Evolutionary conservation across 2,113 vertebrate species (phyloP).

Genomic region (Alouatta palliata): DNA sequence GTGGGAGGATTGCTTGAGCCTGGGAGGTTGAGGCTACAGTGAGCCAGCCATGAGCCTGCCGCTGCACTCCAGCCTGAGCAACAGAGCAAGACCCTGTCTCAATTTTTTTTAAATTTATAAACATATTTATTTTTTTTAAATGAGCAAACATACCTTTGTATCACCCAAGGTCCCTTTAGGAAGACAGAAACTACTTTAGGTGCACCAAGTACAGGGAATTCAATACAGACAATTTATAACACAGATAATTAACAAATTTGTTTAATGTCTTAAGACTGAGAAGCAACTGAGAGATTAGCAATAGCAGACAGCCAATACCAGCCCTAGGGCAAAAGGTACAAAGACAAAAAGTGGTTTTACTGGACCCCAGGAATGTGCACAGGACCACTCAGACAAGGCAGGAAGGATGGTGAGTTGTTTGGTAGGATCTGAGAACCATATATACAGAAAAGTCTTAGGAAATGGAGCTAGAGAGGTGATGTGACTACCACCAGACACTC

Average conservation of each 20-base stretch:
- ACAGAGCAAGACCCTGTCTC: too few species aligned
- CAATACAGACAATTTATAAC: neutral
- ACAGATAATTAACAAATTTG: neutral
- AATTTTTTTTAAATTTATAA: too few species aligned
- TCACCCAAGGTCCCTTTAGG: neutral
- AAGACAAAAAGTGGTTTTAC: neutral
- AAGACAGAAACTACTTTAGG: neutral
- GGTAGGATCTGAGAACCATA: neutral
- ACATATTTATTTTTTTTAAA: too few species aligned
- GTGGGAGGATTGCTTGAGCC: too few species aligned
- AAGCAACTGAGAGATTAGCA: neutral
- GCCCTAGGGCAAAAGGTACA: neutral
- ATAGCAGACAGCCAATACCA: neutral
- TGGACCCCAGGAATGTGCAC: neutral
- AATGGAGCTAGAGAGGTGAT: neutral
- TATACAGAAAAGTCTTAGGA: accelerated
- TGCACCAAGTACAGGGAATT: neutral
- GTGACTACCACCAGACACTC: neutral
- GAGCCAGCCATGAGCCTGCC: too few species aligned
- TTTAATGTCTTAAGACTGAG: too few species aligned
- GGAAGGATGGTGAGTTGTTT: neutral
- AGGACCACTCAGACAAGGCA: too few species aligned
- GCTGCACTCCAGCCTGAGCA: too few species aligned
- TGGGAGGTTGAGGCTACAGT: too few species aligned
- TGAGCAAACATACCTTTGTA: neutral